Conservation (phyloP, 1,140 invertebrate species). For the Drusus annulatus region DNA sequence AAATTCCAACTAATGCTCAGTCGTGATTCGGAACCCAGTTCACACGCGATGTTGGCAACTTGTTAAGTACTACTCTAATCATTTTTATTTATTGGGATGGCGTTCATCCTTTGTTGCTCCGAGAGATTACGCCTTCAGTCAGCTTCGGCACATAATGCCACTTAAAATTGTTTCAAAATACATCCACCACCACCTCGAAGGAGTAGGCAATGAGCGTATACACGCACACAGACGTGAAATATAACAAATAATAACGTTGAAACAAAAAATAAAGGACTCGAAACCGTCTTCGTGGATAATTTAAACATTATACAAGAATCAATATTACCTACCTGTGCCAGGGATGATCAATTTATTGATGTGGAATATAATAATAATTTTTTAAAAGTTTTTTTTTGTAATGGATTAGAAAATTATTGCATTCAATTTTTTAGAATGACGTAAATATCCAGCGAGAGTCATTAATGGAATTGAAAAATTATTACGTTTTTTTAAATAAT, state of each 20-base stretch:
- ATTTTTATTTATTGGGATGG: too few species aligned
- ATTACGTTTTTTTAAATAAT: too few species aligned
- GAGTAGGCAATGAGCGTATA: background rate
- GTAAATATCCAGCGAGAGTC: too few species aligned
- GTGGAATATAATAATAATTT: too few species aligned
- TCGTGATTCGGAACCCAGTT: too few species aligned
- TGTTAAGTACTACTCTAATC: too few species aligned
- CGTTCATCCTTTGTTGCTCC: too few species aligned
- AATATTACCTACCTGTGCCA: conserved; percentile 37
- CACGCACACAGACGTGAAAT: background rate
- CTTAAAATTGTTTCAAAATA: conserved; percentile 34
- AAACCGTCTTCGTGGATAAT: conserved; percentile 42
- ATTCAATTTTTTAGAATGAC: too few species aligned
- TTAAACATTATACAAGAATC: conserved; percentile 47
- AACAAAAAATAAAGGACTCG: conserved; percentile 43
- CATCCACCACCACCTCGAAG: background rate
- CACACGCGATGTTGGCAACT: too few species aligned
- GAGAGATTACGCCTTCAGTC: background rate
- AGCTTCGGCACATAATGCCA: conserved; percentile 16
- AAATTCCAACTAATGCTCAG: too few species aligned
- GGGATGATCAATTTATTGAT: background rate
- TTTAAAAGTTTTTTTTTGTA: background rate
- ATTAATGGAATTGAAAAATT: too few species aligned
- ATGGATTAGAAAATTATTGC: too few species aligned
- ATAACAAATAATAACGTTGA: conserved; percentile 45